Base-by-base conservation (phyloP, 2,888 invertebrate species). In the Scelioninae gen. 1 region DNA sequence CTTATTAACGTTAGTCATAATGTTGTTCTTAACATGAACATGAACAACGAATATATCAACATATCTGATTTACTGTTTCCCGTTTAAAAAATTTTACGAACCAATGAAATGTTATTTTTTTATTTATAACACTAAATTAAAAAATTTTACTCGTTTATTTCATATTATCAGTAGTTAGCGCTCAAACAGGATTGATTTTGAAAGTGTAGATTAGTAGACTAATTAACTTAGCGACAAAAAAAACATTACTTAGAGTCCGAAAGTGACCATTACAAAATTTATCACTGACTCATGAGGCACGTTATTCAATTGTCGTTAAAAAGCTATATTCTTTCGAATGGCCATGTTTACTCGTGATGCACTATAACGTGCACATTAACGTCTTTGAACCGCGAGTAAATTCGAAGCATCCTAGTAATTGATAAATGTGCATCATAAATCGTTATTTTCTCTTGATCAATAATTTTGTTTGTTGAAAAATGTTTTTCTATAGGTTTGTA, bases 221-320 rank as follows among this genome's bases (percentile, higher is more conserved):
- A 65, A 51, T 51, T 65, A 65, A 51, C 29, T 51, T 10, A 0
- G 40, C 9, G 10, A 9, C 32, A 51, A 40, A 40, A 58, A 58
- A 2, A 11, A 58, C 40, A 6, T 40, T 40, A 58, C 23, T 2
- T 9, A 3, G 23, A 13, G 34, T 31, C 56, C 13, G 10, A 74
- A 55, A 49, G 40, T 11, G 56, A 9, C n/a, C 65, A 58, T 75
- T 75, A 56, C 34, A 0, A 38, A 47, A 65, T 75, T 75, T 63
- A 75, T 75, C 53, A 31, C 74, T 45, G 47, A 23, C 75, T 75
- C 65, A 75, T 29, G 45, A 65, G 49, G 15, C 65, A 31, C 49
- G 23, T 75, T 75, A 75, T 65, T 65, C 65, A 56, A 56, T 58
- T 16, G 65, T 49, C 65, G 65, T 60, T 72, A 72, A 60, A 62